Evolutionary conservation across 2,797 vertebrate genomes (phyloP), one percentile per base, ranked within the genome.

Genomic region (Podarcis siculus): DNA sequence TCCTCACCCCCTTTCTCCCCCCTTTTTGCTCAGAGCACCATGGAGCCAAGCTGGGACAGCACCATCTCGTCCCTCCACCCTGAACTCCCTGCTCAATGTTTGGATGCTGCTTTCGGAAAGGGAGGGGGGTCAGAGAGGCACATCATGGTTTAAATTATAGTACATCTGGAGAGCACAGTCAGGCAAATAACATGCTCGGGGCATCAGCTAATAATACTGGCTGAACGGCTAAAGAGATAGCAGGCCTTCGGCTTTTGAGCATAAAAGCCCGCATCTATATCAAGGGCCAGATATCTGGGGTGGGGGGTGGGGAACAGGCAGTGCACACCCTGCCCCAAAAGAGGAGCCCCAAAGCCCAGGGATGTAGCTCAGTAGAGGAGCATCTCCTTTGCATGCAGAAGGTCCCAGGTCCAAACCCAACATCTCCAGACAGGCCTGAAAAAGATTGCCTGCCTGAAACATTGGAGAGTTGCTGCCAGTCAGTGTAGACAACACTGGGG

Each of bases 131-230:
- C 1, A 23, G 21, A 8, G 55, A 85, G 83, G 77, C 76, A 17
- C 76, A 42, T 45, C 49, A 72, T 85, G 87, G 83, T 89, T 85
- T 89, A 81, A 89, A 89, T 89, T 89, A 89, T 4, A 45, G 55
- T 55, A 66, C 82, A 89, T 85, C 77, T 89, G 87, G 87, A 81
- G 39, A 85, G 87, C 37, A 21, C 76, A n/a, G n/a, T 5, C 45
- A 25, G 35, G 81, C 4, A 2, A n/a, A 25, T 8, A 64, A 64
- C 72, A 32, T 7, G 35, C 35, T 71, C 72, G 32, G 72, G 69
- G 49, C 79, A 64, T 17, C 78, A 23, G 67, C 30, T 23, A 25
- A 39, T 39, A 19, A 35, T 32, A 17, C 17, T 4, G 58, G 5
- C 27, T 35, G 32, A 7, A 64, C 13, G 3, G 17, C 12, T 13